Conservation (phyloP, 2,888 invertebrate species). For the Catocala nupta region DNA sequence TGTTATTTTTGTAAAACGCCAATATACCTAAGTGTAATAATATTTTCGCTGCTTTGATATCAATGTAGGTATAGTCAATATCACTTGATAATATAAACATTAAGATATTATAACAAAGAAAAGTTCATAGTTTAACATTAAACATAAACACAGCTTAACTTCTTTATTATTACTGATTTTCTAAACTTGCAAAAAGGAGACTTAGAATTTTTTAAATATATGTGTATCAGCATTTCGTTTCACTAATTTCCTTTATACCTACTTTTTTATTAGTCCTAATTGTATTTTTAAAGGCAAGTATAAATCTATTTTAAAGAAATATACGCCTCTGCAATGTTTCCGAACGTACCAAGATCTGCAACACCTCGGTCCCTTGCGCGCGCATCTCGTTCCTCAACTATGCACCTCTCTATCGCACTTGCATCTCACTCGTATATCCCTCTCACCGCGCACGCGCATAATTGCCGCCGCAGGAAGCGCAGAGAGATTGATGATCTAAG, state of each 20-base stretch:
- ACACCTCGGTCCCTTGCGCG: slow-evolving; percentile 56
- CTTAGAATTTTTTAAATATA: background rate
- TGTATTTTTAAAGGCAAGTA: background rate
- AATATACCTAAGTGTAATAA: too few species aligned
- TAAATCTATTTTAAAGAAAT: background rate
- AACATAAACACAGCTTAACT: background rate
- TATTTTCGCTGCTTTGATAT: too few species aligned
- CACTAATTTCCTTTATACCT: too few species aligned
- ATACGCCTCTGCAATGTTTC: slow-evolving; percentile 41
- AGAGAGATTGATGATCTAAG: slow-evolving; percentile 81
- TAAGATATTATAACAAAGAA: background rate
- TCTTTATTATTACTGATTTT: background rate
- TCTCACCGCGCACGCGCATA: slow-evolving; percentile 63
- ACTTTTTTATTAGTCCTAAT: too few species aligned
- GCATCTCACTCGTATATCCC: slow-evolving; percentile 16
- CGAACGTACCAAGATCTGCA: slow-evolving; percentile 60
- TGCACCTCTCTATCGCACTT: slow-evolving; percentile 48
- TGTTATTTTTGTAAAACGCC: too few species aligned
- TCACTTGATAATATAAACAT: too few species aligned
- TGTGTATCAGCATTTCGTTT: too few species aligned
- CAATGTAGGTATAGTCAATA: too few species aligned
- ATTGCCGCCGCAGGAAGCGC: slow-evolving; percentile 77
- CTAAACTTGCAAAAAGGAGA: background rate
- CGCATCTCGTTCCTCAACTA: slow-evolving; percentile 49
- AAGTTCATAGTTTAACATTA: background rate